phyloP scores from a whole-genome alignment of 2,888 invertebrate species.

The Tillus elongatus region DNA sequence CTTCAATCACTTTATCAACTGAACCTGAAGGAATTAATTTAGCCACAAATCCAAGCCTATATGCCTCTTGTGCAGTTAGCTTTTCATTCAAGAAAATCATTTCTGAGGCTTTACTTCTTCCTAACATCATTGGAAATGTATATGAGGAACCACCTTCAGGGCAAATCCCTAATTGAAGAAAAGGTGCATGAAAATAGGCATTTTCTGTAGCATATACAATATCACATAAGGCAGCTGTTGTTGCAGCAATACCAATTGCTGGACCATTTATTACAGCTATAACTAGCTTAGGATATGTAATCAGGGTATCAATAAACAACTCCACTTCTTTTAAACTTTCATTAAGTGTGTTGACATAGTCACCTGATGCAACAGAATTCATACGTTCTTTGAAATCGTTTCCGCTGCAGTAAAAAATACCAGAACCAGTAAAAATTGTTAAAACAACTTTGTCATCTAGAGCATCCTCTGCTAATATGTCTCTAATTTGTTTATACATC shows the following conservation, averaged over 20 bases:
- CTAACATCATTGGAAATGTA: constrained; percentile 77
- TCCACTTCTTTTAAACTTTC: constrained; percentile 16
- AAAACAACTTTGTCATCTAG: constrained; percentile 56
- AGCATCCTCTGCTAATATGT: constrained; percentile 59
- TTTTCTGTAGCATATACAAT: constrained; percentile 78
- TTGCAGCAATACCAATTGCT: constrained; percentile 83
- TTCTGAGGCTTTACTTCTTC: constrained; percentile 60
- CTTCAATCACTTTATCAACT: constrained; percentile 45
- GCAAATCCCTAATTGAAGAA: constrained; percentile 71
- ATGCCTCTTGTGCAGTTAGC: constrained; percentile 71
- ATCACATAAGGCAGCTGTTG: constrained; percentile 78
- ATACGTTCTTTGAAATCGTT: constrained; percentile 53
- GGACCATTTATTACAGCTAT: constrained; percentile 89
- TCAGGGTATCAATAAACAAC: constrained; percentile 63
- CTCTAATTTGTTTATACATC: constrained; percentile 59
- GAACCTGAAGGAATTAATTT: constrained; percentile 60
- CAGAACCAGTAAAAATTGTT: constrained; percentile 70
- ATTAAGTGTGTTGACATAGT: constrained; percentile 4
- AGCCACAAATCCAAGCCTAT: constrained; percentile 66
- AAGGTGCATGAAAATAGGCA: constrained; percentile 83
- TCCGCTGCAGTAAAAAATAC: constrained; percentile 77
- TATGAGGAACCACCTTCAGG: constrained; percentile 87
- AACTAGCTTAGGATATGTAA: constrained; percentile 80
- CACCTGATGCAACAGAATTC: constrained; percentile 1
- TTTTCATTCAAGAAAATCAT: constrained; percentile 56